Evolutionary conservation across 2,113 vertebrate genomes (phyloP).

Genomic region (Cacatua alba): DNA sequence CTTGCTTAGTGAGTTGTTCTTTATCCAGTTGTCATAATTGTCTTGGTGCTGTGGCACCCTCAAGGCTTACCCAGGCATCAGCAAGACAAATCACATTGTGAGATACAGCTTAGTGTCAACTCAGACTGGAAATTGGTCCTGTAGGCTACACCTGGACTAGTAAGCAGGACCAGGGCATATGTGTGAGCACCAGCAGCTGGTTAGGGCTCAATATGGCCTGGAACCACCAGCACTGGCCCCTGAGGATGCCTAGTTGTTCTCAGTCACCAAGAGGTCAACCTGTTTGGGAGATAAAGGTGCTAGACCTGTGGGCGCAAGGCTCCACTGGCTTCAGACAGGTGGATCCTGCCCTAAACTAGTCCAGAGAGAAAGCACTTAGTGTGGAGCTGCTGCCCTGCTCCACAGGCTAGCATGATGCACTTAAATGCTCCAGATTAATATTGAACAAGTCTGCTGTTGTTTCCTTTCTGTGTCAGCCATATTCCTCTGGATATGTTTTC

Average conservation of each 20-base stretch:
- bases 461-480: neutral
- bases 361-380: neutral
- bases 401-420: neutral
- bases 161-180: neutral
- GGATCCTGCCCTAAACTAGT: neutral
- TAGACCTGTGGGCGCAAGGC: neutral
- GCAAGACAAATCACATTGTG: neutral
- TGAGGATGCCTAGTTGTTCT: neutral
- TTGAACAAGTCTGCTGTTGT: neutral
- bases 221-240: neutral
- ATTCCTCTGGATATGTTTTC: neutral
- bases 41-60: neutral
- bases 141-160: neutral
- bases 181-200: neutral
- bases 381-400: neutral
- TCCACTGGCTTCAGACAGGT: neutral
- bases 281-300: neutral
- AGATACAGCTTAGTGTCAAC: neutral
- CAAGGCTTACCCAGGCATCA: neutral
- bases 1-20: neutral
- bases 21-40: neutral
- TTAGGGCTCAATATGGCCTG: neutral
- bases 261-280: neutral
- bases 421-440: rapidly evolving
- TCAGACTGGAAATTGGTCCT: neutral